phyloP scores from a whole-genome alignment of 2,888 invertebrate genomes.

The Malachius bipustulatus region DNA sequence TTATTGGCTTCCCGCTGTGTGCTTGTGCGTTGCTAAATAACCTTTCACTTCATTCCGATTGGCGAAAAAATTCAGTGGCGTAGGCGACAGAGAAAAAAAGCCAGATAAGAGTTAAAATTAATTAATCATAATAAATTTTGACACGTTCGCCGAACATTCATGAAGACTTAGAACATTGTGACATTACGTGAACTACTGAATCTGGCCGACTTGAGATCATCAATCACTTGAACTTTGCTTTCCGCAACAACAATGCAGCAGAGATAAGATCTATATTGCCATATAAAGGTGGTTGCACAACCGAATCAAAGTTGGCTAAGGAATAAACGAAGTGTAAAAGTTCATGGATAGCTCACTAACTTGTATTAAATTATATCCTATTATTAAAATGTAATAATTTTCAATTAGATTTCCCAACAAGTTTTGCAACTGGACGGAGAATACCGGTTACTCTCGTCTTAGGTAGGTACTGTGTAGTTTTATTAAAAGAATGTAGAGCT shows the following conservation, averaged over 20 bases:
- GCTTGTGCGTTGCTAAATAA: no score
- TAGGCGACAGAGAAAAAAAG: no score
- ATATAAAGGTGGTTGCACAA: neutral
- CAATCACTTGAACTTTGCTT: neutral
- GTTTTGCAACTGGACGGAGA: constrained; percentile 1
- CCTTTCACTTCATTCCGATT: no score
- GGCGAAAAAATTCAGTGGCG: no score
- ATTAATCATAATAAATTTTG: no score
- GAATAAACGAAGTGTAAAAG: constrained; percentile 3
- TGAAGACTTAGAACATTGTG: neutral
- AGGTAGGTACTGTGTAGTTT: no score
- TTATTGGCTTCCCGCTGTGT: no score
- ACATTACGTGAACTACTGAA: neutral
- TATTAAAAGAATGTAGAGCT: no score
- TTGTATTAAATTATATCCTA: constrained; percentile 2
- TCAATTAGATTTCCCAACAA: constrained; percentile 2
- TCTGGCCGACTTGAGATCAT: neutral
- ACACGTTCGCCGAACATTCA: no score
- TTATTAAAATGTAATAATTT: constrained; percentile 1
- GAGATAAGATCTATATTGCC: neutral
- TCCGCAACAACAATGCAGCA: constrained; percentile 1
- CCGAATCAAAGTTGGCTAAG: neutral
- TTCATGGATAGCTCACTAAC: constrained; percentile 3
- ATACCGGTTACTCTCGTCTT: no score
- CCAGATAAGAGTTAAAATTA: no score